phyloP scores from a whole-genome alignment of 2,797 vertebrate genomes.

The Scolopax rusticola region DNA sequence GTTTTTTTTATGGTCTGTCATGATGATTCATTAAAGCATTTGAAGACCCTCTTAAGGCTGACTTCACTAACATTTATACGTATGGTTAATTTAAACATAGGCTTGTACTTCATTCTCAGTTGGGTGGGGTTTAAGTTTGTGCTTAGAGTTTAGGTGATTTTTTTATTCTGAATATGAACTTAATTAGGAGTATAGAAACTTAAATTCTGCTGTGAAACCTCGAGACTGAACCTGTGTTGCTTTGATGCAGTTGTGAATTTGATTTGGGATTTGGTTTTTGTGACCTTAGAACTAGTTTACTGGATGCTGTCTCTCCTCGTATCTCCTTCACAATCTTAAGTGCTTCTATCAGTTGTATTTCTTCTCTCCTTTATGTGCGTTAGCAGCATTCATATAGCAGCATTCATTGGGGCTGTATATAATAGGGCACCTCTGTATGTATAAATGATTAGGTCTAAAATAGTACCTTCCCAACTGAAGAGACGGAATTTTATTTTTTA shows the following conservation, averaged over 20 bases:
- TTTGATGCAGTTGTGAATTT: neutral
- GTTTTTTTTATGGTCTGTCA: neutral
- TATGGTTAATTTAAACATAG: neutral
- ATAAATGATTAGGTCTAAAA: neutral
- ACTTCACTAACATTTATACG: neutral
- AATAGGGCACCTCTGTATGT: neutral
- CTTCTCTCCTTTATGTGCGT: neutral
- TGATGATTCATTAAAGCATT: neutral
- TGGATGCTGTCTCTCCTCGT: neutral
- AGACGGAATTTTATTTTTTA: conserved; percentile 40
- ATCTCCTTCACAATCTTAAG: neutral
- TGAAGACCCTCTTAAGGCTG: neutral
- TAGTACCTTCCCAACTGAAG: neutral
- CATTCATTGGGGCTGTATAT: neutral
- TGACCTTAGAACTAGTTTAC: neutral
- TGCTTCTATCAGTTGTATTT: neutral
- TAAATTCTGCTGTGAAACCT: neutral
- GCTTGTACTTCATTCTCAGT: neutral
- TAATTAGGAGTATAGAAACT: neutral
- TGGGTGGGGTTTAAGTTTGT: neutral
- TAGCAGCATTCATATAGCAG: neutral
- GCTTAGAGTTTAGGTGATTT: neutral
- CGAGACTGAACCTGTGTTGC: neutral
- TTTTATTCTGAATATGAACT: neutral
- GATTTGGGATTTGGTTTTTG: conserved; percentile 3